Evolutionary conservation across 2,888 invertebrate genomes (phyloP), one percentile per base, ranked within the genome.

Genomic region (Leucophenga montana): DNA sequence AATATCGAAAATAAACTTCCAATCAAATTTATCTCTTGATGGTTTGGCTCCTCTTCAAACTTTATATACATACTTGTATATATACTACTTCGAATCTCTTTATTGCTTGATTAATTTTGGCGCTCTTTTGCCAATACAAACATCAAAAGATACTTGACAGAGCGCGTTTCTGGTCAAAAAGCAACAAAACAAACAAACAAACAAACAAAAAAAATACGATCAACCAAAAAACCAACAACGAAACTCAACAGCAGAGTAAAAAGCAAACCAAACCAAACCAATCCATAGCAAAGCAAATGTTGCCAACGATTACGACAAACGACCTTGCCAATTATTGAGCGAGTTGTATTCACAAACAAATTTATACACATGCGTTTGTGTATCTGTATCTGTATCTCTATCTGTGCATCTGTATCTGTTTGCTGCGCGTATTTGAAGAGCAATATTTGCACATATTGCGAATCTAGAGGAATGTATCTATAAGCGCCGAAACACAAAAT

Each of bases 251-350:
- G 39, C 39, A 39, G 11, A 39, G 81, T 71, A 74, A 70, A 74
- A 75, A 71, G 69, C 75, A 75, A 74, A 73, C 71, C 67, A 69
- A 50, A 59, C 61, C 53, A 76, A 73, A 73, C 71, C 67, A 69
- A 50, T 53, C 61, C 53, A 76, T 73, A 78, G 75, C 74, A 74
- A 74, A 73, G 73, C 70, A 74, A 80, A 76, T 76, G 74, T 78
- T 75, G 75, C 75, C 80, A 78, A 79, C 76, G 83, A 82, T 80
- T 84, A 82, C 85, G 77, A 77, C 80, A 84, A 87, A 85, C 87
- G 87, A 86, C 86, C 86, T 86, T 86, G 86, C 85, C 85, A 84
- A 85, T 85, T 82, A 84, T 85, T 75, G 79, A 48, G 64, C 31
- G 44, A 27, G 13, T 46, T 27, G 66, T 33, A 54, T 54, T 53